phyloP scores from a whole-genome alignment of 2,113 vertebrate genomes.

The Pseudonaja textilis region DNA sequence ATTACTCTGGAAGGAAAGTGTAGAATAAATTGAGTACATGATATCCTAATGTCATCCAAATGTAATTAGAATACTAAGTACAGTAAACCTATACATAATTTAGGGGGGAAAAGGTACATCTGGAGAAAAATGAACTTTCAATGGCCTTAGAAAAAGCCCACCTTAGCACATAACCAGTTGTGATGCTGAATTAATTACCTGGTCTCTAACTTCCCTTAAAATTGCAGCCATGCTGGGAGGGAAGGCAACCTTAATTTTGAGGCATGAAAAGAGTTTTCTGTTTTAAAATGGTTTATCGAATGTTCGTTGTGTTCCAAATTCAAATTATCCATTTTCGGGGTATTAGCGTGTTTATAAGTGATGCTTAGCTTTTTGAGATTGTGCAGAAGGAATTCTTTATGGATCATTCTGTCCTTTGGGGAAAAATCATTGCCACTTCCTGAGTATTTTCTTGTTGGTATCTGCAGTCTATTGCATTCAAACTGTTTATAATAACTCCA shows the following conservation, averaged over 20 bases:
- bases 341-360: background rate
- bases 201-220: background rate
- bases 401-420: background rate
- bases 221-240: background rate
- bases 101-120: background rate
- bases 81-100: background rate
- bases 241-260: background rate
- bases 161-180: background rate
- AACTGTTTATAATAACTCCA: background rate
- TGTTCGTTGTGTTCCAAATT: background rate
- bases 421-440: background rate
- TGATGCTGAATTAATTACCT: background rate
- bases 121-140: background rate
- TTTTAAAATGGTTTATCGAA: background rate
- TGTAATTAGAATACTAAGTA: background rate
- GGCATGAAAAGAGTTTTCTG: background rate
- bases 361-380: background rate
- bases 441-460: background rate
- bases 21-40: background rate
- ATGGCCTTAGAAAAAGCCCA: background rate
- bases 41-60: background rate
- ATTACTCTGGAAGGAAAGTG: background rate
- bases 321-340: background rate
- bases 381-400: background rate
- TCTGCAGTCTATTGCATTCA: background rate